Conservation (phyloP, 92 coral and sea anemone species). For the Umimayanthus chanpuru region DNA sequence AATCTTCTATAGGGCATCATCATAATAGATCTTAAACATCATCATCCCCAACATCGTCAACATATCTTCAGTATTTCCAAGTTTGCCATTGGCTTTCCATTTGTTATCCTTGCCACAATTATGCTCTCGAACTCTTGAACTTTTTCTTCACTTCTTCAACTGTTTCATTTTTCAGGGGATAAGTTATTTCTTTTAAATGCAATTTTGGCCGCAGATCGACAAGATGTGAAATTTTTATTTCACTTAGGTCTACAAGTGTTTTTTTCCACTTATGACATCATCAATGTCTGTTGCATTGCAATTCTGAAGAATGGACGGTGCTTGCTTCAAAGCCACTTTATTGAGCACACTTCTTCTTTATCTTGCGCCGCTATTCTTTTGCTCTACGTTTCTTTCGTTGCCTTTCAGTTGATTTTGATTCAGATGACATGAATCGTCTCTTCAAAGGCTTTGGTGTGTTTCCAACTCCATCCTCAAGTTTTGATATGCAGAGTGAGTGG, state of each 20-base stretch:
- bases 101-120: neutral
- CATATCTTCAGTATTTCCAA: constrained; percentile 9
- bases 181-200: neutral
- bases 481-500: constrained; percentile 9
- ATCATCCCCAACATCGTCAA: neutral
- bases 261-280: neutral
- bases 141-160: neutral
- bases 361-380: neutral
- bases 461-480: constrained; percentile 4
- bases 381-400: neutral
- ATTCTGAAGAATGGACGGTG: constrained; percentile 12
- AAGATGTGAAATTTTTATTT: constrained; percentile 6
- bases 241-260: constrained; percentile 1
- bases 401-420: too few species aligned
- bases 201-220: neutral
- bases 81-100: neutral
- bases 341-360: neutral
- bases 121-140: neutral
- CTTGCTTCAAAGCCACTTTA: constrained; percentile 5
- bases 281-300: constrained; percentile 4
- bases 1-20: constrained; percentile 2
- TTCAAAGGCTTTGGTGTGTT: neutral
- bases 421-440: neutral
- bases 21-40: neutral
- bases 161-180: constrained; percentile 1